phyloP scores from a whole-genome alignment of 2,797 vertebrate genomes.

The Fratercula arctica region DNA sequence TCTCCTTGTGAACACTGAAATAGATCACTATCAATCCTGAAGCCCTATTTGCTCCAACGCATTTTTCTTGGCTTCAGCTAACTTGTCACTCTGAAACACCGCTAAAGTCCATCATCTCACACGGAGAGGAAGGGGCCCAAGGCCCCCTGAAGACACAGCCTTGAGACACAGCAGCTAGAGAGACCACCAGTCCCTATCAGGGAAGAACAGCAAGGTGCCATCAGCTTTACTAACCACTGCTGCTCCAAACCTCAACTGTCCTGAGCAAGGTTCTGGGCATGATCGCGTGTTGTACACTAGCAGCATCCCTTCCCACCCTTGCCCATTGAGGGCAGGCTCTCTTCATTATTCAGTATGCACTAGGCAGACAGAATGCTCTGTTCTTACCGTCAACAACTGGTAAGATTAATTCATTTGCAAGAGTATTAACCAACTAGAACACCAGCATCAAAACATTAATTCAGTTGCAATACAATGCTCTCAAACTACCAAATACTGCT shows the following conservation, averaged over 20 bases:
- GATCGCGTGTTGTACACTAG: fast-evolving
- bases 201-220: background rate
- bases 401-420: background rate
- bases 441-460: background rate
- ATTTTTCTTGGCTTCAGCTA: background rate
- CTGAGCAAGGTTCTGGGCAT: background rate
- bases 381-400: background rate
- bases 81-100: background rate
- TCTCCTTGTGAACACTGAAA: background rate
- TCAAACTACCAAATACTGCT: background rate
- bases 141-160: background rate
- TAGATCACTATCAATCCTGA: background rate
- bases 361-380: background rate
- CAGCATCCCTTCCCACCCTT: background rate
- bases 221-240: background rate
- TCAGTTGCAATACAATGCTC: background rate
- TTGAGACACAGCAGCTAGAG: background rate
- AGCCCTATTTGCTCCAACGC: background rate
- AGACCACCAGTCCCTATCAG: background rate
- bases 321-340: background rate
- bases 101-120: background rate
- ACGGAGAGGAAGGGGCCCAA: background rate
- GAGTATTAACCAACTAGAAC: background rate
- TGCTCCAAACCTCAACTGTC: background rate
- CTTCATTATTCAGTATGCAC: background rate